Evolutionary conservation across 1,140 invertebrate genomes (phyloP).

Genomic region (Goniozus legneri): DNA sequence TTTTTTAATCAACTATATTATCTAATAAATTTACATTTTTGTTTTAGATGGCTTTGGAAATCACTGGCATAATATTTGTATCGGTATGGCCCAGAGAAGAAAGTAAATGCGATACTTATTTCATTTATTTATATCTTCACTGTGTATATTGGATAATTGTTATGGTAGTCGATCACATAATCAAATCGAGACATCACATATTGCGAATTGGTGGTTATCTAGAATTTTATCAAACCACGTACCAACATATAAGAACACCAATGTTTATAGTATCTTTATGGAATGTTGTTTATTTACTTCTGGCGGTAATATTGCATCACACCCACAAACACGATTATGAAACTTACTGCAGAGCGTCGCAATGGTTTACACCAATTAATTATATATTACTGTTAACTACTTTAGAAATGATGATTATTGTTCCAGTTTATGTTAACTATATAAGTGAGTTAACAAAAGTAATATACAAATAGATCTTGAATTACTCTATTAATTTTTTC

Average conservation of each 20-base stretch:
- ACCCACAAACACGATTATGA: constrained; percentile 61
- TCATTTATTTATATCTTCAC: constrained; percentile 64
- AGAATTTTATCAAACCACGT: constrained; percentile 64
- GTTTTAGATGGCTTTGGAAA: constrained; percentile 57
- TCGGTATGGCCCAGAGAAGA: constrained; percentile 55
- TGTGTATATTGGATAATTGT: constrained; percentile 62
- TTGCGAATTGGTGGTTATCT: constrained; percentile 63
- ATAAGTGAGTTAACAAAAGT: constrained; percentile 54
- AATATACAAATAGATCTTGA: background rate
- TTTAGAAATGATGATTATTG: constrained; percentile 57
- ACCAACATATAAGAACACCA: constrained; percentile 58
- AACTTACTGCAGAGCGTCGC: constrained; percentile 56
- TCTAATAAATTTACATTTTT: constrained; percentile 45
- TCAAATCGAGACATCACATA: constrained; percentile 58
- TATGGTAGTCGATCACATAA: constrained; percentile 58
- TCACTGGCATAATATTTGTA: constrained; percentile 59
- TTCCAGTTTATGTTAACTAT: constrained; percentile 58
- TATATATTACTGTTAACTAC: constrained; percentile 59
- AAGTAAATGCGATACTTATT: constrained; percentile 63
- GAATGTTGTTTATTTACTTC: constrained; percentile 58
- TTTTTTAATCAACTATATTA: background rate
- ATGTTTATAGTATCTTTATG: constrained; percentile 64
- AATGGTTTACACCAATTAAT: constrained; percentile 58
- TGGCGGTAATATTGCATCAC: constrained; percentile 63
- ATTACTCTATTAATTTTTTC: constrained; percentile 4